Conservation (phyloP, 2,113 vertebrate species). For the Nerophis lumbriciformis region DNA sequence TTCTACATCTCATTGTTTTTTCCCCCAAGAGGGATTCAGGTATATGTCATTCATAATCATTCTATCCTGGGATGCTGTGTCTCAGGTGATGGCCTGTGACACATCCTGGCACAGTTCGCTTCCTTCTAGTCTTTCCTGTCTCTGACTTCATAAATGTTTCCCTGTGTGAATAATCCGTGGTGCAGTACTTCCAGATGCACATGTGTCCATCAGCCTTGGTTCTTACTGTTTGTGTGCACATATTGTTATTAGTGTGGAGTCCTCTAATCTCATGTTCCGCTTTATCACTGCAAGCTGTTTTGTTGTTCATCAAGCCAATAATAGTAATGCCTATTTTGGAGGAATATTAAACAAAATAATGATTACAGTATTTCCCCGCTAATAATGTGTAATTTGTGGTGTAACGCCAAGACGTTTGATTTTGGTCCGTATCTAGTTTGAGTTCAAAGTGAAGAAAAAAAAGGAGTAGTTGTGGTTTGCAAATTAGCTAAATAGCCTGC, state of each 20-base stretch:
- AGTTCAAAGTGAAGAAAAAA: no score
- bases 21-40: background rate
- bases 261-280: conserved; percentile 10
- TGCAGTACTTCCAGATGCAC: conserved; percentile 46
- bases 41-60: background rate
- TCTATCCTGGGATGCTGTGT: conserved; percentile 6
- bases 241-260: conserved; percentile 17
- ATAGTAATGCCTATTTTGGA: no score
- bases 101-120: conserved; percentile 54
- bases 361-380: no score
- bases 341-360: no score
- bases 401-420: no score
- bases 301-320: conserved; percentile 13
- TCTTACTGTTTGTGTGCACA: conserved; percentile 13
- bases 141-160: conserved; percentile 65
- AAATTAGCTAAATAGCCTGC: no score
- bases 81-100: conserved; percentile 42
- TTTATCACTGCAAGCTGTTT: conserved; percentile 18
- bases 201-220: conserved; percentile 59
- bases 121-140: conserved; percentile 57
- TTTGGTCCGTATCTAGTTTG: no score
- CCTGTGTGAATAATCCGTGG: conserved; percentile 56
- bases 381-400: no score
- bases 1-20: background rate
- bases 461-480: no score